Evolutionary conservation across 2,888 invertebrate genomes (phyloP).

Genomic region (Nephrotoma appendiculata): DNA sequence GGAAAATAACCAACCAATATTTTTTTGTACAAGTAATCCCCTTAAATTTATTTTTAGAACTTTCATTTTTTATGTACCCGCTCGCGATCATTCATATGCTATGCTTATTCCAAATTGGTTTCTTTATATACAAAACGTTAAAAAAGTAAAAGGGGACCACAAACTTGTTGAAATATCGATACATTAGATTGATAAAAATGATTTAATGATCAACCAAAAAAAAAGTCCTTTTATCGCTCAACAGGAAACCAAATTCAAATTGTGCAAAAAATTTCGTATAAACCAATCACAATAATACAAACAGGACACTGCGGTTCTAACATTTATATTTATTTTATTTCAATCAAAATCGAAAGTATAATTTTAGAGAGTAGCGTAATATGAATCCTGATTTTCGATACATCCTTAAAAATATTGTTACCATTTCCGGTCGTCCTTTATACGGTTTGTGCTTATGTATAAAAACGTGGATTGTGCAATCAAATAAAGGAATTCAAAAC

Average conservation of each 20-base stretch:
- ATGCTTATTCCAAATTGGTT: neutral
- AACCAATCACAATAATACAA: neutral
- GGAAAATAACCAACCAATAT: neutral
- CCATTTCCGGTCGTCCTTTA: constrained; percentile 4
- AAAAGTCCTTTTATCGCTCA: neutral
- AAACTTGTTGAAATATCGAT: neutral
- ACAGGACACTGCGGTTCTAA: neutral
- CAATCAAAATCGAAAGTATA: constrained; percentile 2
- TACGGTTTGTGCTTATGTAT: neutral
- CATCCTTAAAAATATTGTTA: neutral
- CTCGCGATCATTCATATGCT: neutral
- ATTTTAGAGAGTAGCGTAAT: neutral
- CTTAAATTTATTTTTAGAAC: neutral
- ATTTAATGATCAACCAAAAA: neutral
- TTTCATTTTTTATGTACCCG: neutral
- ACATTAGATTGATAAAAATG: neutral
- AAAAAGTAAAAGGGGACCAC: neutral
- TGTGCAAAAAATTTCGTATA: neutral
- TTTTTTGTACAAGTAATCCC: neutral
- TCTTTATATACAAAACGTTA: neutral
- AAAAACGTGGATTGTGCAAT: neutral
- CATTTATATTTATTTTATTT: no score
- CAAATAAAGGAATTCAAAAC: constrained; percentile 2
- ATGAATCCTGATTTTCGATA: neutral
- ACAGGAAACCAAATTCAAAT: neutral